Evolutionary conservation across 2,113 vertebrate species (phyloP).

Genomic region (Physeter macrocephalus): DNA sequence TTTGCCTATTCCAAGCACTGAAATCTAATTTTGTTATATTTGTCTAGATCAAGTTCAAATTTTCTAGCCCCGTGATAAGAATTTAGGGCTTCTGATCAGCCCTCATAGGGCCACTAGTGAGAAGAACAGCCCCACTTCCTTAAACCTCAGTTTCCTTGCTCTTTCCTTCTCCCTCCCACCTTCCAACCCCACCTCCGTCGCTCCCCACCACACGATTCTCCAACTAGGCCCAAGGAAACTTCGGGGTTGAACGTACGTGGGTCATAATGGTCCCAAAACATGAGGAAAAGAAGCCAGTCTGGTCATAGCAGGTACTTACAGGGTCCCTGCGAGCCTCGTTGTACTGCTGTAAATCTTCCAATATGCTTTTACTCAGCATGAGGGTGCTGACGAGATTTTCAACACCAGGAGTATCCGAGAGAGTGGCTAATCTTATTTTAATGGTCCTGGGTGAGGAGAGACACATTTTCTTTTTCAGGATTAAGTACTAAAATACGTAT

Average conservation of each 20-base stretch:
- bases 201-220: neutral
- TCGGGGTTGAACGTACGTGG: neutral
- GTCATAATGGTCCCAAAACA: neutral
- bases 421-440: slow-evolving; percentile 82
- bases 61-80: neutral
- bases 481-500: slow-evolving; percentile 23
- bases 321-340: slow-evolving; percentile 77
- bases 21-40: neutral
- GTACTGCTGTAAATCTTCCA: slow-evolving; percentile 84
- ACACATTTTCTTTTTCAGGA: neutral
- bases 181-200: accelerated
- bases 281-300: neutral
- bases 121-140: neutral
- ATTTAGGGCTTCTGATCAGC: neutral
- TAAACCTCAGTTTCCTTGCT: neutral
- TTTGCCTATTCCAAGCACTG: neutral
- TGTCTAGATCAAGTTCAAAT: neutral
- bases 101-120: neutral
- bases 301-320: slow-evolving; percentile 79
- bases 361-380: slow-evolving; percentile 73
- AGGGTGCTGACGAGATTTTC: slow-evolving; percentile 81
- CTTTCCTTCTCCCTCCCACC: neutral
- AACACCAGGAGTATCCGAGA: slow-evolving; percentile 78
- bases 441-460: slow-evolving; percentile 79
- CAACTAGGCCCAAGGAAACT: neutral